phyloP scores from a whole-genome alignment of 2,797 vertebrate species.

The Pampus argenteus region DNA sequence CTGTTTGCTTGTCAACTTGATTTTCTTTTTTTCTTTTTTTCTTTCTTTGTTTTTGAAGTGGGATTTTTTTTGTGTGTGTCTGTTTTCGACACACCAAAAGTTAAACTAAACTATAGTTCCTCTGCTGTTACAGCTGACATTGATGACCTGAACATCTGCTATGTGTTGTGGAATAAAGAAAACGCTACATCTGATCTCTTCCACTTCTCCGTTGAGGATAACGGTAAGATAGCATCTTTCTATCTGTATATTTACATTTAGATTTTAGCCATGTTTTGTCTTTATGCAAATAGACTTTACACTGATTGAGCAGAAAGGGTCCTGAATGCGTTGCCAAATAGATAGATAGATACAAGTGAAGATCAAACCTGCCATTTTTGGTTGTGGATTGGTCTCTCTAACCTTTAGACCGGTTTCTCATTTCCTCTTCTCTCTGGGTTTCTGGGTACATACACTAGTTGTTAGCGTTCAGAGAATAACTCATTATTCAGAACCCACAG shows the following conservation, averaged over 20 bases:
- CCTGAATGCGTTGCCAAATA: conserved; percentile 9
- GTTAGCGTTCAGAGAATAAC: conserved; percentile 26
- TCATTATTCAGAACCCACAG: conserved; percentile 13
- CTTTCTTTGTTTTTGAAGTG: neutral
- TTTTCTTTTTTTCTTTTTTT: conserved; percentile 7
- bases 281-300: neutral
- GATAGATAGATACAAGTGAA: conserved; percentile 35
- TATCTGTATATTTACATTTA: conserved; percentile 2
- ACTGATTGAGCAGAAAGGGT: neutral
- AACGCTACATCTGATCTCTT: conserved; percentile 92
- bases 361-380: conserved; percentile 22
- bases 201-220: conserved; percentile 90
- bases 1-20: conserved; percentile 36
- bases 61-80: too few species aligned
- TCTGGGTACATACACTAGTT: neutral
- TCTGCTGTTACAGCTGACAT: conserved; percentile 88
- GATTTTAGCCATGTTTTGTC: neutral
- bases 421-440: conserved; percentile 7
- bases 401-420: conserved; percentile 3
- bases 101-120: neutral
- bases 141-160: conserved; percentile 93
- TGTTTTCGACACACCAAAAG: neutral
- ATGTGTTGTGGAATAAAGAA: conserved; percentile 86
- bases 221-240: conserved; percentile 79
- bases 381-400: neutral